Evolutionary conservation across 2,797 vertebrate species (phyloP).

Genomic region (Enteromius thamalakanensis): DNA sequence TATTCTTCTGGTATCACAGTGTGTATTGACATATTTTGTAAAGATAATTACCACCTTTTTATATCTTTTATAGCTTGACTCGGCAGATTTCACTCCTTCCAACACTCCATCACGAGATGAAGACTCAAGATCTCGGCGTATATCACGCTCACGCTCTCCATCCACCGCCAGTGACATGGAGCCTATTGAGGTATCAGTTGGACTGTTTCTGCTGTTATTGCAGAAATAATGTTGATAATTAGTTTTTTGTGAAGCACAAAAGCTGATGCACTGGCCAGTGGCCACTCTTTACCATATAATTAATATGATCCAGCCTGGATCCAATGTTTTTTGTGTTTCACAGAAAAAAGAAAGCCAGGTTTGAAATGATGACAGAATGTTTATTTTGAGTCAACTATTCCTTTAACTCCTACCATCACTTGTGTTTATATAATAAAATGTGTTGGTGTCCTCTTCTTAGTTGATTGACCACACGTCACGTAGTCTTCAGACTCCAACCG

Average conservation of each 20-base stretch:
- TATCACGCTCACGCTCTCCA: slow-evolving; percentile 87
- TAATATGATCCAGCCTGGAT: background rate
- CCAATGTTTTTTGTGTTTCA: slow-evolving; percentile 5
- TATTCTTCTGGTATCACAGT: background rate
- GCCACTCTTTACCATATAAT: background rate
- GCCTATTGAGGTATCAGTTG: slow-evolving; percentile 81
- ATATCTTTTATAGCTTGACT: slow-evolving; percentile 82
- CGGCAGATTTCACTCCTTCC: slow-evolving; percentile 88
- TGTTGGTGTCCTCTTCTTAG: slow-evolving; percentile 59
- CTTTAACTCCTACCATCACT: background rate
- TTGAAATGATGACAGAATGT: background rate
- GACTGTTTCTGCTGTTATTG: background rate
- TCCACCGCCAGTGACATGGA: slow-evolving; percentile 90
- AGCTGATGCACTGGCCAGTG: background rate
- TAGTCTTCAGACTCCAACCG: slow-evolving; percentile 87
- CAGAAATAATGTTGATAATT: too few species aligned
- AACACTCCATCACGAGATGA: slow-evolving; percentile 88
- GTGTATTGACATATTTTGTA: background rate
- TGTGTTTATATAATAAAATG: background rate
- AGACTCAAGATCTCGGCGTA: slow-evolving; percentile 84
- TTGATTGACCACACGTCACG: slow-evolving; percentile 84
- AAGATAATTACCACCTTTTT: slow-evolving; percentile 4
- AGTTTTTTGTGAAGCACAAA: slow-evolving; percentile 4
- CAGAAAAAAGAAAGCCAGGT: background rate
- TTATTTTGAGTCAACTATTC: background rate